Base-by-base conservation (phyloP, 1,140 invertebrate species). In the Calycopis cecrops region DNA sequence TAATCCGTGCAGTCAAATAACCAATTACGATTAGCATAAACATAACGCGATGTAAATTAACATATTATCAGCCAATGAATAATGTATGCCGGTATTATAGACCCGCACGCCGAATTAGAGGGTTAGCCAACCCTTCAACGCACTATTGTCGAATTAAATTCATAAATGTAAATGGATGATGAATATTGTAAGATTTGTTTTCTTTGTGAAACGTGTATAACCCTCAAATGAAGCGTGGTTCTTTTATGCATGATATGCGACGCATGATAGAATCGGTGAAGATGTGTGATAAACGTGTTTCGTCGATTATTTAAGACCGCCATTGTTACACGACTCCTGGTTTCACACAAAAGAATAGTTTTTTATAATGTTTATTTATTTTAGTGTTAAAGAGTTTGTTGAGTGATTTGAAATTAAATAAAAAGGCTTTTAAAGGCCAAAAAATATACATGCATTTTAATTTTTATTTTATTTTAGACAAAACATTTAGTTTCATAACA, bases 11-110 rank as follows among this genome's bases (percentile, higher is more conserved):
- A 69, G 60, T 67, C 73, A 85, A 83, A 85, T 85, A 85, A 84
- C 76, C 80, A 85, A 85, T 85, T 85, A 85, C 65, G 64, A 84
- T 85, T 85, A 81, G 60, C 82, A 85, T 85, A 85, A 85, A 80
- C 78, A 81, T 82, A 84, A 85, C 79, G 78, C 76, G 70, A 67
- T 63, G 69, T 70, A 61, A 75, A 85, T 83, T 85, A 81, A 81
- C 82, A 85, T 85, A 85, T 74, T 73, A 72, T 76, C 74, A 71
- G 54, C 48, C 57, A 51, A 79, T 83, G 79, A 79, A 85, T 85
- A 71, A 85, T 83, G 75, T 67, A 83, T 80, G 57, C 21, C 60
- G 59, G 57, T 60, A 64, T 71, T 66, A 71, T 67, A 71, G 65
- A 69, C 66, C 71, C 65, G 59, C 66, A 62, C 52, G 49, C 58